Percentiles rank a stretch among this genome's conserved stretches.
These are phyloP conservation scores for Papilio helenus DNA, from an alignment of 1,140 invertebrate species.

Conservation along the genomic window DNA sequence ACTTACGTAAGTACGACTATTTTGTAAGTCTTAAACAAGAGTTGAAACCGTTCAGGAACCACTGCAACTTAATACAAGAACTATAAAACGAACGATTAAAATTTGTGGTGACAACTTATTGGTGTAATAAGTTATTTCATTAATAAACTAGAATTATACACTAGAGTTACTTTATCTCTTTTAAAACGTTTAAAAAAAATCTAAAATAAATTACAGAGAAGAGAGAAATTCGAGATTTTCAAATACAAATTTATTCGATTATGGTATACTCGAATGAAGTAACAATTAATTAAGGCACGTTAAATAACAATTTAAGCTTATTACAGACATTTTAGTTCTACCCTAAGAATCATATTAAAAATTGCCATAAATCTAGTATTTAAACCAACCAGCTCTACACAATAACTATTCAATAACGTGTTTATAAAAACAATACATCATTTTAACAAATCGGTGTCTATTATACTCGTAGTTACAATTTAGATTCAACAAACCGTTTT, in stretches of 20 bases:
- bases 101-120: background rate
- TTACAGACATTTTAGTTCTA: too few relatives aligned
- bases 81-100: background rate
- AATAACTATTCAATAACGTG: too few relatives aligned
- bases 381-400: too few relatives aligned
- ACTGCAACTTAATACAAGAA: background rate
- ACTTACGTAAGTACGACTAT: constrained; percentile 1
- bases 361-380: too few relatives aligned
- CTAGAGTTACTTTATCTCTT: background rate
- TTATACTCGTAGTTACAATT: background rate
- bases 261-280: too few relatives aligned
- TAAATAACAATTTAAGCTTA: too few relatives aligned
- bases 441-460: background rate
- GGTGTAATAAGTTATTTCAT: background rate
- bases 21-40: background rate
- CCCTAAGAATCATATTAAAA: too few relatives aligned
- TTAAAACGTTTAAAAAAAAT: background rate
- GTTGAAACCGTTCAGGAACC: background rate
- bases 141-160: background rate
- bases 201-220: too few relatives aligned
- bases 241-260: too few relatives aligned
- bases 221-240: too few relatives aligned
- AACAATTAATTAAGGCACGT: too few relatives aligned
- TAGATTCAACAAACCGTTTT: constrained; percentile 27
- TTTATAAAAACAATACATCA: background rate